phyloP scores from a whole-genome alignment of 2,113 vertebrate species.

The Agapornis roseicollis region DNA sequence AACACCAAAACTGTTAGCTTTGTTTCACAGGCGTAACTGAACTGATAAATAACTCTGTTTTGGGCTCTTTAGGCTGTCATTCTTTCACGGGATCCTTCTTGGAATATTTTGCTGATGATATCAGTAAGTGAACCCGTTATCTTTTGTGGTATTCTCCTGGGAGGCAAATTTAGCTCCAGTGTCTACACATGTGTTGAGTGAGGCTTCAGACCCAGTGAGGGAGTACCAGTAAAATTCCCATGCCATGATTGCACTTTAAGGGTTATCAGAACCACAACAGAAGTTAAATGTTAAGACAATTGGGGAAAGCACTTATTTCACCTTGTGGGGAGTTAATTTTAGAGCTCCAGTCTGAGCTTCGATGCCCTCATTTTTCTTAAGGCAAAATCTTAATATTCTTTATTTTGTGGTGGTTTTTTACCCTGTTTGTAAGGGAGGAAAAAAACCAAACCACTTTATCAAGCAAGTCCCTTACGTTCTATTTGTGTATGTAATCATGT shows the following conservation, averaged over 20 bases:
- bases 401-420: fast-evolving
- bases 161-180: fast-evolving
- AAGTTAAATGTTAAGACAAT: background rate
- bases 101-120: conserved; percentile 87
- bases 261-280: background rate
- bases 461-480: background rate
- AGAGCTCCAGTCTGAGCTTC: background rate
- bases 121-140: conserved; percentile 82
- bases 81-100: conserved; percentile 90
- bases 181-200: background rate
- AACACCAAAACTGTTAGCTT: background rate
- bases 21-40: background rate
- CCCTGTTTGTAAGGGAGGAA: background rate
- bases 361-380: background rate
- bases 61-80: conserved; percentile 76
- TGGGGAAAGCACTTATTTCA: background rate
- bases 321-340: fast-evolving
- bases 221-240: fast-evolving
- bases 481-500: fast-evolving
- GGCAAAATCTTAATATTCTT: background rate
- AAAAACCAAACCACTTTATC: background rate
- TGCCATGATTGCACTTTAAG: fast-evolving
- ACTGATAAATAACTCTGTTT: background rate
- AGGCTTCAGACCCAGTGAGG: background rate
- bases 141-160: background rate